phyloP scores from a whole-genome alignment of 1,140 invertebrate genomes.

The Trichonephila clavata region DNA sequence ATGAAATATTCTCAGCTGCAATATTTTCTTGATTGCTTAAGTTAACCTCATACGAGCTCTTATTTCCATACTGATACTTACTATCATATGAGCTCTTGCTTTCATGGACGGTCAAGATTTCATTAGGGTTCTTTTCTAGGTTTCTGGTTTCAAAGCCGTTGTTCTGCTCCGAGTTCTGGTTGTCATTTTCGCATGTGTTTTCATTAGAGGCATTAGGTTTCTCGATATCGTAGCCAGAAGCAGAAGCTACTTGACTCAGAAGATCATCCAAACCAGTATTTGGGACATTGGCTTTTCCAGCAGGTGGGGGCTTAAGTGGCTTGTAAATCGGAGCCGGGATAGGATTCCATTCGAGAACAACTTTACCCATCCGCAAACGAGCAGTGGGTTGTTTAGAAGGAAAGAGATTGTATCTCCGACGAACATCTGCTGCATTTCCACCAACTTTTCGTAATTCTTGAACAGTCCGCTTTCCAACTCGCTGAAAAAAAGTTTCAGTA shows the following conservation, averaged over 20 bases:
- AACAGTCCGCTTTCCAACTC: slow-evolving; percentile 86
- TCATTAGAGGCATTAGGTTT: background rate
- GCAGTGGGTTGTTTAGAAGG: slow-evolving; percentile 59
- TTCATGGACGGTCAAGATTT: background rate
- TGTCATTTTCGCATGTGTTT: background rate
- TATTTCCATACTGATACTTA: background rate
- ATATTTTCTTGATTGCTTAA: background rate
- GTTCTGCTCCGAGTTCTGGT: background rate
- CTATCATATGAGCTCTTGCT: background rate
- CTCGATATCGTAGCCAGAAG: slow-evolving; percentile 54
- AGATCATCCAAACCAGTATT: slow-evolving; percentile 44
- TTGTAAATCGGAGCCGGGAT: background rate
- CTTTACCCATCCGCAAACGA: slow-evolving; percentile 61
- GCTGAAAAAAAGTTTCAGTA: slow-evolving; percentile 82
- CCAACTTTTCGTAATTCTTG: slow-evolving; percentile 67
- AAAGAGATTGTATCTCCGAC: slow-evolving; percentile 54
- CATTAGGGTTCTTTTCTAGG: background rate
- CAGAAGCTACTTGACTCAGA: slow-evolving; percentile 50
- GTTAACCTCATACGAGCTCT: background rate
- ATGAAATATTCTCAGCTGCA: too few relatives aligned
- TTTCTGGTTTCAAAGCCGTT: background rate
- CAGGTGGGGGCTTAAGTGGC: background rate
- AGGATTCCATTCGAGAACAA: slow-evolving; percentile 57
- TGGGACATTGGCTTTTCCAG: background rate
- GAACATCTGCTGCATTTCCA: slow-evolving; percentile 64